Base-by-base conservation (phyloP, 2,888 invertebrate species). In the Hemithea aestivaria region DNA sequence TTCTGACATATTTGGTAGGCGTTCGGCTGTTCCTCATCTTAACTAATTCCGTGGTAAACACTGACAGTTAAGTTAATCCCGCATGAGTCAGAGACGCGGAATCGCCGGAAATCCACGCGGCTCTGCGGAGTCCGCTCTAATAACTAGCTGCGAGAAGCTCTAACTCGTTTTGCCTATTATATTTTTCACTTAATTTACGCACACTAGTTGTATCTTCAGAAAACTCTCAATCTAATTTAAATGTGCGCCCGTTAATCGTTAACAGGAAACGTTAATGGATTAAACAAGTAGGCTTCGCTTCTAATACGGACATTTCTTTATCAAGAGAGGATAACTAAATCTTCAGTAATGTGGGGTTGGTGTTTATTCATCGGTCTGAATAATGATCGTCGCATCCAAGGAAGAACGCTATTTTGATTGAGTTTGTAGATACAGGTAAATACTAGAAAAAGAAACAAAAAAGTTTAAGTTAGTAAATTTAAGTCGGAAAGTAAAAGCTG, bases 101-200 rank as follows among this genome's bases (percentile, higher is more conserved):
- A 64, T 62, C 62, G 51, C 69, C 73, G 82, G 82, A 83, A 81
- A 73, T 64, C 59, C 63, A 66, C 44, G 65, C 60, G 56, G 58
- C 59, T 59, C 51, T 42, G 32, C 57, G 62, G 59, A 41, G 35
- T 21, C 47, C 44, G 46, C 51, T 54, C 47, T 72, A 66, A 68
- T 67, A 59, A 70, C 63, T 56, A 56, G 52, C 51, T 47, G 37
- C 54, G 45, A 60, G 27, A 33, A 25, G 26, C 40, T 49, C 42
- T 45, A 65, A 62, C 68, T 61, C 36, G 67, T 67, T 72, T 56
- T 58, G 31, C 36, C 42, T 47, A 45, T 48, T 55, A 51, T 64
- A 60, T 58, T 62, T 66, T 72, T 64, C 55, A 64, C 57, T 58
- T 56, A 56, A 53, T 51, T 46, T 51, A 58, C 45, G 45, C 55